Percentiles rank a stretch among this genome's conserved stretches.
phyloP scores from a whole-genome alignment of 2,113 vertebrate genomes.

The Egretta garzetta region DNA sequence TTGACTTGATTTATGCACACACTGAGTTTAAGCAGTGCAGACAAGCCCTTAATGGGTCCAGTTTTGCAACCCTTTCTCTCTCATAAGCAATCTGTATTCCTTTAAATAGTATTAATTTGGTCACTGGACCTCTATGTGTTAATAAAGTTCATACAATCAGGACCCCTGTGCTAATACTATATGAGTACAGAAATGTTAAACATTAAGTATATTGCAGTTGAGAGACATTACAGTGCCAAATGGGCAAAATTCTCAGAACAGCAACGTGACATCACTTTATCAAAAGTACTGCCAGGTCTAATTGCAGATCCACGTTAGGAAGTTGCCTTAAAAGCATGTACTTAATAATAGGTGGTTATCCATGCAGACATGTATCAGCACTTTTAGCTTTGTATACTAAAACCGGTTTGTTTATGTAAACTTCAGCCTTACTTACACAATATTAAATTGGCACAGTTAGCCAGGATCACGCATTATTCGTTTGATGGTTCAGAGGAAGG shows the following conservation, averaged over 20 bases:
- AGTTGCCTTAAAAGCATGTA: neutral
- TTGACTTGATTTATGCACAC: neutral
- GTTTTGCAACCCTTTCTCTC: neutral
- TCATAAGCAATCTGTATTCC: neutral
- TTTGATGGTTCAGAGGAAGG: neutral
- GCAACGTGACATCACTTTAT: neutral
- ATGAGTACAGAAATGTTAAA: neutral
- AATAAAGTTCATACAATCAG: neutral
- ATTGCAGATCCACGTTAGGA: neutral
- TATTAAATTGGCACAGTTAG: neutral
- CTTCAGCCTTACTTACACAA: neutral
- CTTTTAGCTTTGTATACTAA: neutral
- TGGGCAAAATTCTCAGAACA: neutral
- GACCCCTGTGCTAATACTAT: neutral
- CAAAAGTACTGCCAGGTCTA: neutral
- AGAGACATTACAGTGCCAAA: neutral
- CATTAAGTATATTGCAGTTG: neutral
- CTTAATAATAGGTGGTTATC: neutral
- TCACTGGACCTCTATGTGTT: neutral
- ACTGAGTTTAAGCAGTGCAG: neutral
- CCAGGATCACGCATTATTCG: neutral
- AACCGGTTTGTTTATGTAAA: neutral
- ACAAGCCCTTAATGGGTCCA: neutral
- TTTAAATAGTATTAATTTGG: neutral
- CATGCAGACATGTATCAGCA: neutral